These are phyloP conservation scores for Watsonalla cultraria DNA, from an alignment of 2,888 invertebrate species.

Conservation along the genomic window DNA sequence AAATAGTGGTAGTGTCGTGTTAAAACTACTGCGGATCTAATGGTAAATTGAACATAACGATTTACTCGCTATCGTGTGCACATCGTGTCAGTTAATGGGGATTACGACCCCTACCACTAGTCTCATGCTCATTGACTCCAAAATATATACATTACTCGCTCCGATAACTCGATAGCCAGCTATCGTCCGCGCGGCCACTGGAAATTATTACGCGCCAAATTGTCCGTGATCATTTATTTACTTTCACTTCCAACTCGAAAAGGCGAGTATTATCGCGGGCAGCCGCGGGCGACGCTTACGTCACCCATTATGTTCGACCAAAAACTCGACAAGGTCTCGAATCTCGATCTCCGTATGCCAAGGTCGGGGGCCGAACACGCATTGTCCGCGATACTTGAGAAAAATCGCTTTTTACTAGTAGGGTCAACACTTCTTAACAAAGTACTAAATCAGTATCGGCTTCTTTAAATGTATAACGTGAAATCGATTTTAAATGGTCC, in stretches of 20 bases:
- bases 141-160: constrained; percentile 2
- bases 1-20: not conserved
- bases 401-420: not conserved
- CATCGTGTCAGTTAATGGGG: not conserved
- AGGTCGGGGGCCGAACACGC: constrained; percentile 43
- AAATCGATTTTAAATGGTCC: too few species aligned
- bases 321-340: constrained; percentile 46
- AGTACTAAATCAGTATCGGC: constrained; percentile 11
- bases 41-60: not conserved
- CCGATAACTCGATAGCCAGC: not conserved
- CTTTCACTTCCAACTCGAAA: constrained; percentile 24
- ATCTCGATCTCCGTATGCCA: constrained; percentile 36
- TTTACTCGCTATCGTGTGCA: not conserved
- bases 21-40: not conserved
- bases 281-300: constrained; percentile 24
- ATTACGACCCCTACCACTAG: not conserved
- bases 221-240: constrained; percentile 15
- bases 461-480: not conserved
- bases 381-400: constrained; percentile 24
- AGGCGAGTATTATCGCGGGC: constrained; percentile 1
- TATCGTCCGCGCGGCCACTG: constrained; percentile 7
- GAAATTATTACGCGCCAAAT: constrained; percentile 19
- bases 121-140: not conserved
- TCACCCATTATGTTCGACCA: constrained; percentile 30
- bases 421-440: constrained; percentile 16